Conservation (phyloP, 1,140 invertebrate genomes). For the Lepidurus apus region DNA sequence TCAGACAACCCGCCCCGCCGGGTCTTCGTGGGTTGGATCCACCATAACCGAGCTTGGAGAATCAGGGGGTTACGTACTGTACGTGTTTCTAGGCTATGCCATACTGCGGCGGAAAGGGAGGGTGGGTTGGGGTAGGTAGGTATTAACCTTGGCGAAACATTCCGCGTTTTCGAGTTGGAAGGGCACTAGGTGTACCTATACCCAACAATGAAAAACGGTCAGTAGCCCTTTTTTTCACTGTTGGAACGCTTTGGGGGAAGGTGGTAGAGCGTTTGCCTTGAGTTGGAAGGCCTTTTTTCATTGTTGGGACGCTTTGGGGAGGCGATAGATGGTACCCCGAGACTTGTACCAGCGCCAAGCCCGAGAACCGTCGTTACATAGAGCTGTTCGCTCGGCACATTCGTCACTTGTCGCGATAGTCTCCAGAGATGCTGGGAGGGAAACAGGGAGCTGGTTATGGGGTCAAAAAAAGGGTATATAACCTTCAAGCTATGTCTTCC, state of each 20-base stretch:
- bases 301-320: neutral
- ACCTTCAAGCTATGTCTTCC: neutral
- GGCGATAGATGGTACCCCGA: neutral
- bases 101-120: neutral
- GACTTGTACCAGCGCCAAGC: neutral
- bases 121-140: no score
- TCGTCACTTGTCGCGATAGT: slow-evolving; percentile 6
- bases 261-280: no score
- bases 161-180: no score
- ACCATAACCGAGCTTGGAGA: neutral
- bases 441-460: neutral
- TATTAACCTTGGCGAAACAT: no score
- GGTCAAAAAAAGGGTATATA: neutral
- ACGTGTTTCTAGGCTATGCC: neutral
- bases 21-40: neutral
- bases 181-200: no score
- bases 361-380: neutral
- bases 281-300: no score
- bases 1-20: neutral
- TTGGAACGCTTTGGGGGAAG: no score
- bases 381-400: slow-evolving; percentile 4
- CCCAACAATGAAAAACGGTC: no score
- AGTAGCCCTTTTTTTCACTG: no score
- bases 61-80: neutral
- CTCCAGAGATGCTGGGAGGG: neutral